phyloP scores from a whole-genome alignment of 2,888 invertebrate genomes.

The Parascotia fuliginaria region DNA sequence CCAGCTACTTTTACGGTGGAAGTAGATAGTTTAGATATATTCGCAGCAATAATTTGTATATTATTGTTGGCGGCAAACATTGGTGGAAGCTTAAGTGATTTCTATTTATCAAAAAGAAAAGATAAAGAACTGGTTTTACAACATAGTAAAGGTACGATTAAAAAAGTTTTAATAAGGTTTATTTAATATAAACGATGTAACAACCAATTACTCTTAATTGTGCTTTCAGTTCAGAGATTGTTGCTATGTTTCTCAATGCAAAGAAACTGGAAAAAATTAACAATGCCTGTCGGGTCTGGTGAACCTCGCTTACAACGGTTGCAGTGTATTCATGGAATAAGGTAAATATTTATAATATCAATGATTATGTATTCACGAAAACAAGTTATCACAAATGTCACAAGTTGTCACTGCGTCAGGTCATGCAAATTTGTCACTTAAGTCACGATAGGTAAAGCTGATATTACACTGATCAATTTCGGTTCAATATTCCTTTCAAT shows the following conservation, averaged over 20 bases:
- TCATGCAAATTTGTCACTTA: too few species aligned
- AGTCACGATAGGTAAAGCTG: too few species aligned
- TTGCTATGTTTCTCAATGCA: constrained; percentile 51
- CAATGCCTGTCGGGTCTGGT: constrained; percentile 8
- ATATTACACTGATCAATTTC: too few species aligned
- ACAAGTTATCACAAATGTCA: too few species aligned
- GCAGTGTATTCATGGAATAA: constrained; percentile 42
- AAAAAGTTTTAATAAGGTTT: too few species aligned
- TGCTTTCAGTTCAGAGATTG: constrained; percentile 18
- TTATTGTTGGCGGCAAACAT: constrained; percentile 13
- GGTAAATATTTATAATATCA: constrained; percentile 39
- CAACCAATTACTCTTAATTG: too few species aligned
- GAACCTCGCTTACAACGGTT: too few species aligned
- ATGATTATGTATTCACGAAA: too few species aligned
- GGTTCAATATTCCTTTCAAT: too few species aligned
- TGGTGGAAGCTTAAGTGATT: constrained; percentile 17
- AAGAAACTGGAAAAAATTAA: constrained; percentile 47
- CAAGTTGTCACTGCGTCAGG: too few species aligned
- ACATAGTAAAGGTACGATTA: constrained; percentile 1
- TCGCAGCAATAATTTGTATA: constrained; percentile 5
- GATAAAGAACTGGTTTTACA: background rate
- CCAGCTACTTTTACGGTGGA: constrained; percentile 2
- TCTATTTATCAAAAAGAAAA: background rate
- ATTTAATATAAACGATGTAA: too few species aligned
- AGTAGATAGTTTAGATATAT: constrained; percentile 14